Base-by-base conservation (phyloP, 2,888 invertebrate genomes). In the Venusia cambrica region DNA sequence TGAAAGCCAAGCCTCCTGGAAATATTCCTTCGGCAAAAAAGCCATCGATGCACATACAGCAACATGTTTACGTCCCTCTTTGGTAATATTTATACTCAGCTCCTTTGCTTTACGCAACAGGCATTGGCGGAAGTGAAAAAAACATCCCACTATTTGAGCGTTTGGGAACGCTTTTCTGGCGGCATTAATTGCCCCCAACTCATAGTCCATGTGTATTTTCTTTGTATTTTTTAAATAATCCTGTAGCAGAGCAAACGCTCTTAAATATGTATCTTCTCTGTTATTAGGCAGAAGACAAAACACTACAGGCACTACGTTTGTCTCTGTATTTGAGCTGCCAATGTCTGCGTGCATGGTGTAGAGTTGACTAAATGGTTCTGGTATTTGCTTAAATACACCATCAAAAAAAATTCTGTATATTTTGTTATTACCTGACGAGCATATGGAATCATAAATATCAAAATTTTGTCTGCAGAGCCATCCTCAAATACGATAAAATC, bases 1-100 rank as follows among this genome's bases (percentile, higher is more conserved):
- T 17, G 28, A 18, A 11, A 28, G 12, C 19, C 28, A 28, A 17
- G 28, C 28, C 11, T 28, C 28, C 17, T 18, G 28, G 9, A 28
- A 28, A 18, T 28, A 28, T 17, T 17, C 18, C 10, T 28, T 28
- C 6, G 18, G 18, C 18, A 28, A 27, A 18, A 28, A 18, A 18
- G 28, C 18, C 18, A 28, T 17, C 17, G 18, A n/a, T 8, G 17
- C 17, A 17, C 28, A 28, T 28, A 28, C 5, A 28, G 19, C 17
- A 6, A 28, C 16, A 18, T 18, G 16, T 16, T 28, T 28, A n/a
- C 18, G 6, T n/a, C 19, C 28, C 12, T 17, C 19, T 28, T 18
- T 28, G 8, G 28, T 28, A 28, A 10, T 17, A 18, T 16, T 12
- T 5, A 28, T 11, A 12, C 7, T 17, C 18, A 28, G 17, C 17